Base-by-base conservation (phyloP, 2,888 invertebrate species). In the Brachypalpus laphriformis region DNA sequence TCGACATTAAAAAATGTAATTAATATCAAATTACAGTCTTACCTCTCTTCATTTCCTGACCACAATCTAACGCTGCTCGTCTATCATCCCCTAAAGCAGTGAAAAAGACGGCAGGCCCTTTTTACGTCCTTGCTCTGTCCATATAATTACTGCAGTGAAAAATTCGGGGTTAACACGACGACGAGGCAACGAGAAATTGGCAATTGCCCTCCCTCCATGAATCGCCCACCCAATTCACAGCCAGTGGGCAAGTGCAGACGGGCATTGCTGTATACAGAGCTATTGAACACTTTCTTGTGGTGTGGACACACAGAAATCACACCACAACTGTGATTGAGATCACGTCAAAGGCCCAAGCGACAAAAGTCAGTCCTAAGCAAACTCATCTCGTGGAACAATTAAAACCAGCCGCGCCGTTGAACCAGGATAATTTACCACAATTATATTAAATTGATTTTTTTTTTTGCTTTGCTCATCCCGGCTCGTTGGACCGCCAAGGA, bases 341-440 rank as follows among this genome's bases (percentile, higher is more conserved):
- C 47, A 40, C 37, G 16, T 40, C 18, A 54, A 59, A 16, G 63
- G 20, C 66, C 16, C 7, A 8, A 31, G 37, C 34, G 45, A 42
- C 49, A 59, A 59, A 57, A 59, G 31, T 31, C 37, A 8, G 56
- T 31, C 14, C 72, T 78, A 56, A 72, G 66, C 68, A 68, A 78
- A 74, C 56, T 42, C 61, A 72, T 74, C 66, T 72, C 20, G 54
- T 22, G 16, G 56, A 37, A 78, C 80, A 83, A 83, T 83, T 83
- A 83, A 83, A 83, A 78, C 20, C 83, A 83, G 78, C 74, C 68
- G 63, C 80, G 76, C 82, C 77, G 72, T 71, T 87, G 80, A 81
- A 78, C 86, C 77, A 82, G 86, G 81, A 88, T 87, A 89, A 88
- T 88, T 89, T 87, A 89, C 88, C 88, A 82, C 88, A 88, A 88